These are phyloP conservation scores for Chorisops tibialis DNA, from an alignment of 2,888 invertebrate species.

Conservation along the genomic window DNA sequence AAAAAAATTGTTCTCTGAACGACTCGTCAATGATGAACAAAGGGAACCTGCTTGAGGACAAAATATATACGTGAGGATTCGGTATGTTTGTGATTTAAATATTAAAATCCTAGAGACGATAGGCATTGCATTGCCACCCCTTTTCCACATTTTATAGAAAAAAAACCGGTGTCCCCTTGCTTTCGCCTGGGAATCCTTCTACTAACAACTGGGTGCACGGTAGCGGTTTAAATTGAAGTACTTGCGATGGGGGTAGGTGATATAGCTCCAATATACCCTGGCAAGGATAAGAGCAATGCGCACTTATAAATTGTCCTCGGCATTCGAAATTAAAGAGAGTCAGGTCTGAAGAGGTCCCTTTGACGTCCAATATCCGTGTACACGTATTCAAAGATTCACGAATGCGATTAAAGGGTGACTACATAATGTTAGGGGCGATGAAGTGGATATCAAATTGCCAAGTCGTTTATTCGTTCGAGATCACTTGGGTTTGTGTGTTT, in stretches of 20 bases:
- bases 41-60: slow-evolving; percentile 11
- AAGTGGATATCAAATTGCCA: slow-evolving; percentile 25
- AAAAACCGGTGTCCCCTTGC: not conserved
- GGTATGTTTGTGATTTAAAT: slow-evolving; percentile 28
- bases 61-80: slow-evolving; percentile 17
- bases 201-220: not conserved
- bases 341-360: slow-evolving; percentile 2
- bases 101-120: slow-evolving; percentile 23
- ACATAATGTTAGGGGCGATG: slow-evolving; percentile 21
- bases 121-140: not conserved
- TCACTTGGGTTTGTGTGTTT: slow-evolving; percentile 6
- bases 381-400: slow-evolving; percentile 6
- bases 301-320: slow-evolving; percentile 20
- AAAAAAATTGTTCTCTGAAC: not conserved
- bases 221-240: slow-evolving; percentile 13
- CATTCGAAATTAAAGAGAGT: slow-evolving; percentile 15
- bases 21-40: not conserved
- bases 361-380: slow-evolving; percentile 19
- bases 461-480: slow-evolving; percentile 16
- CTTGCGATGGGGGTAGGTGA: not conserved
- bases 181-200: not conserved
- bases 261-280: slow-evolving; percentile 7
- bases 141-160: slow-evolving; percentile 5
- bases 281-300: slow-evolving; percentile 18
- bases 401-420: slow-evolving; percentile 21